Conservation (phyloP, 2,113 vertebrate genomes). For the Triplophysa siluroides region DNA sequence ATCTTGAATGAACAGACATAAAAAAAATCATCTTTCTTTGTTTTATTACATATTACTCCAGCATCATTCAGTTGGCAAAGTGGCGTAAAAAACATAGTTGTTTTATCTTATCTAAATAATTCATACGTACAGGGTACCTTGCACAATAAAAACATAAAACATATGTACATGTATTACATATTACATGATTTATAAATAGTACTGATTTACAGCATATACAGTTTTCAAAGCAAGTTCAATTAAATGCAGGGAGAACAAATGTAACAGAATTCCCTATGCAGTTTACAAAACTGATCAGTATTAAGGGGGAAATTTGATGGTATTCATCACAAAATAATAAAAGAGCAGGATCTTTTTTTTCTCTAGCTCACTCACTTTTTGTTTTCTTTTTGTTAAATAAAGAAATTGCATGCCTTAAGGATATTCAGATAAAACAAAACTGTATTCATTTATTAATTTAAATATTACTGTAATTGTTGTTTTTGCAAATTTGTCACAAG, state of each 20-base stretch:
- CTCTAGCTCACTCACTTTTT: background rate
- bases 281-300: slow-evolving; percentile 10
- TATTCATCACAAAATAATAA: background rate
- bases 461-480: background rate
- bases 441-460: background rate
- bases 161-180: slow-evolving; percentile 61
- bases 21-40: slow-evolving; percentile 33
- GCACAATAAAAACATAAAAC: slow-evolving; percentile 61
- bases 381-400: slow-evolving; percentile 1
- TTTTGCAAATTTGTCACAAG: background rate
- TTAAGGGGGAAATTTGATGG: slow-evolving; percentile 5
- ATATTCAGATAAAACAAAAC: background rate
- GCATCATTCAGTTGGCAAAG: slow-evolving; percentile 63
- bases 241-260: slow-evolving; percentile 32
- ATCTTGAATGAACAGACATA: slow-evolving; percentile 22
- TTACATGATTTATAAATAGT: slow-evolving; percentile 63
- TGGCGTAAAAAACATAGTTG: slow-evolving; percentile 64
- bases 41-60: slow-evolving; percentile 60
- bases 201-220: slow-evolving; percentile 63
- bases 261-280: slow-evolving; percentile 27
- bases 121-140: slow-evolving; percentile 58
- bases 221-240: slow-evolving; percentile 44
- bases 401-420: background rate
- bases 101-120: slow-evolving; percentile 66
- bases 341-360: background rate